phyloP scores from a whole-genome alignment of 2,113 vertebrate species.

The Spermophilus dauricus region DNA sequence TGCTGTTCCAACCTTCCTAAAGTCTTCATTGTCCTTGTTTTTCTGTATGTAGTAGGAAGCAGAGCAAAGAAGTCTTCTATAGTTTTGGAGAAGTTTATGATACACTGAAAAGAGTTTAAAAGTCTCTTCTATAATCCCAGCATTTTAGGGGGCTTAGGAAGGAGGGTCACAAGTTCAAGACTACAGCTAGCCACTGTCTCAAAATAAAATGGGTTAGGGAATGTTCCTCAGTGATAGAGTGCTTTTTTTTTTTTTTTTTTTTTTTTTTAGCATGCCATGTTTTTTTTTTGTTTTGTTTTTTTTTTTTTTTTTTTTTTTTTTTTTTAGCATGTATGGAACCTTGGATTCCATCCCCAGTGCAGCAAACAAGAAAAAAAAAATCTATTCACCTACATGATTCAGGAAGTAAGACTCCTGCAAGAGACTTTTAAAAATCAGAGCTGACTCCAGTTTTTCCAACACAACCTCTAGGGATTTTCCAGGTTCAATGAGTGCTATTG shows the following conservation, averaged over 20 bases:
- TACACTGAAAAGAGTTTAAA: neutral
- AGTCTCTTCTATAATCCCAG: neutral
- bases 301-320: neutral
- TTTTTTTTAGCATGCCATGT: neutral
- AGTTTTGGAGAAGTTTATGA: neutral
- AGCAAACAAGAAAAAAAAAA: neutral
- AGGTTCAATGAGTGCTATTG: fast-evolving
- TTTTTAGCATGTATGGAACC: no score
- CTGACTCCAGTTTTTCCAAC: neutral
- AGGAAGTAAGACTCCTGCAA: neutral
- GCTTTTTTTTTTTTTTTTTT: neutral
- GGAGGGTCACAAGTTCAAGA: neutral
- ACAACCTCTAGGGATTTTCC: neutral
- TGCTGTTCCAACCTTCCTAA: neutral
- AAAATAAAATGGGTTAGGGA: neutral
- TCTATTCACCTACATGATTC: neutral
- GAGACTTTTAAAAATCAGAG: neutral
- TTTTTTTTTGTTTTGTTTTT: neutral
- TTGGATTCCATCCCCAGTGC: no score
- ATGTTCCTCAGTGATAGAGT: neutral
- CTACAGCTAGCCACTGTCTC: neutral
- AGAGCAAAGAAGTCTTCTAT: neutral
- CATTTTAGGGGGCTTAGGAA: neutral
- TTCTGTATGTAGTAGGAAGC: neutral
- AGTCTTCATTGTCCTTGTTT: neutral